Percentiles rank a stretch among this genome's conserved stretches.
phyloP scores from a whole-genome alignment of 2,113 vertebrate genomes.

The Hippocampus comes region DNA sequence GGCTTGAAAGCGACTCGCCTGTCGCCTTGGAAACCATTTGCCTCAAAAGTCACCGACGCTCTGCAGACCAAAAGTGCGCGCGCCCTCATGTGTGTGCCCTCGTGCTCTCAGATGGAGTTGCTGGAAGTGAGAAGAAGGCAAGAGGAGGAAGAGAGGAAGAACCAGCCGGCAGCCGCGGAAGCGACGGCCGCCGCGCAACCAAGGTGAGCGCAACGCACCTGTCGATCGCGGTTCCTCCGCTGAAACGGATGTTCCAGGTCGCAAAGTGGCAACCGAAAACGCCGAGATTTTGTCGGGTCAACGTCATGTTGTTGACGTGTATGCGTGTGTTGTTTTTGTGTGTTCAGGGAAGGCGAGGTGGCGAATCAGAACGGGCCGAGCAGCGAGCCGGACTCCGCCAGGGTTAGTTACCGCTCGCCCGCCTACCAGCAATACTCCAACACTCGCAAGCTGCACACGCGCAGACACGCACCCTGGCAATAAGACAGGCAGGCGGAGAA shows the following conservation, averaged over 20 bases:
- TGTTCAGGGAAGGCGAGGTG: slow-evolving; percentile 77
- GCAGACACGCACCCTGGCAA: slow-evolving; percentile 63
- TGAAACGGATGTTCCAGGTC: too few species aligned
- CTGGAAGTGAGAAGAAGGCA: slow-evolving; percentile 95
- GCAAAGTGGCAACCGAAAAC: too few species aligned
- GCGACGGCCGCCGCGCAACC: slow-evolving; percentile 38
- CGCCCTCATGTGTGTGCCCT: neutral
- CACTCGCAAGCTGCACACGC: slow-evolving; percentile 83
- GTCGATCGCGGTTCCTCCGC: too few species aligned
- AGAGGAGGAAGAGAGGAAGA: slow-evolving; percentile 92
- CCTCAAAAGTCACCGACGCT: too few species aligned
- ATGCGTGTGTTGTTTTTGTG: slow-evolving; percentile 8
- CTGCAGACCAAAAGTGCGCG: neutral
- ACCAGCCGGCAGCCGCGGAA: slow-evolving; percentile 79
- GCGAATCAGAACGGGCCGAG: slow-evolving; percentile 89
- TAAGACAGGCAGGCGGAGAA: slow-evolving; percentile 1
- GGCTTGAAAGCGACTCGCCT: too few species aligned
- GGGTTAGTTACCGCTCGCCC: slow-evolving; percentile 98
- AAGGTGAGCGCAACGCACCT: slow-evolving; percentile 30
- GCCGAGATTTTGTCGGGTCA: too few species aligned
- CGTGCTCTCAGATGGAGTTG: slow-evolving; percentile 77
- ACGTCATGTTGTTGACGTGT: neutral
- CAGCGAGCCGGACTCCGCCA: slow-evolving; percentile 90
- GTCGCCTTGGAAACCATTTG: too few species aligned
- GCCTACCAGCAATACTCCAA: slow-evolving; percentile 93